Conservation (phyloP, 2,797 vertebrate genomes). For the Mergus octosetaceus region DNA sequence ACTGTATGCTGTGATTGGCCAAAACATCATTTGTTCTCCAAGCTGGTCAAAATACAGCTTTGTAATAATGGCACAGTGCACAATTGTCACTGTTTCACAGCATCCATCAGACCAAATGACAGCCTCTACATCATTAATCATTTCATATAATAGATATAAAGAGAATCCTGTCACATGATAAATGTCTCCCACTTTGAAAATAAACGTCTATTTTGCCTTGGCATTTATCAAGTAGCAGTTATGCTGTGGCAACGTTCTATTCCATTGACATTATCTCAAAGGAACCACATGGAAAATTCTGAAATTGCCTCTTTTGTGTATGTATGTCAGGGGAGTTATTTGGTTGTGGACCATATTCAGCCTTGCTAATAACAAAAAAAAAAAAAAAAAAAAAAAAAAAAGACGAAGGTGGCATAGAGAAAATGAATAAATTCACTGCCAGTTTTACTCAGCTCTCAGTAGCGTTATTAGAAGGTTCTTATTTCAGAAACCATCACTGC, state of each 20-base stretch:
- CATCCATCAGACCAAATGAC: slow-evolving; percentile 69
- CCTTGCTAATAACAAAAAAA: slow-evolving; percentile 10
- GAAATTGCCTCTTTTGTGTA: slow-evolving; percentile 26
- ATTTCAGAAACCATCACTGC: neutral
- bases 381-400: neutral
- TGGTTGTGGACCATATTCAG: neutral
- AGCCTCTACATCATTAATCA: slow-evolving; percentile 69
- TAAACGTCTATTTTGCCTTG: slow-evolving; percentile 67
- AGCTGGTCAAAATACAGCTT: slow-evolving; percentile 40
- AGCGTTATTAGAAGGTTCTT: neutral
- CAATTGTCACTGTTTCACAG: slow-evolving; percentile 59
- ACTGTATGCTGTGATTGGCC: slow-evolving; percentile 2
- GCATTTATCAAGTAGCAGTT: slow-evolving; percentile 66
- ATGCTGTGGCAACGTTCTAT: slow-evolving; percentile 23
- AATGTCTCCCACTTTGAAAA: slow-evolving; percentile 68
- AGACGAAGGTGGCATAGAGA: neutral
- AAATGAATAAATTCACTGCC: slow-evolving; percentile 37
- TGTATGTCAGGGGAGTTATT: neutral
- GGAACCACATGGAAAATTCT: slow-evolving; percentile 28
- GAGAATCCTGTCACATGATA: slow-evolving; percentile 63
- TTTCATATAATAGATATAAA: slow-evolving; percentile 66
- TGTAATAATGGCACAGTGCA: slow-evolving; percentile 40
- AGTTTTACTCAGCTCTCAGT: neutral
- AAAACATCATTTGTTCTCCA: slow-evolving; percentile 48
- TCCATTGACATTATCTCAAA: slow-evolving; percentile 64